These are phyloP conservation scores for Euzophera pinguis DNA, from an alignment of 2,888 invertebrate genomes.

Conservation along the genomic window DNA sequence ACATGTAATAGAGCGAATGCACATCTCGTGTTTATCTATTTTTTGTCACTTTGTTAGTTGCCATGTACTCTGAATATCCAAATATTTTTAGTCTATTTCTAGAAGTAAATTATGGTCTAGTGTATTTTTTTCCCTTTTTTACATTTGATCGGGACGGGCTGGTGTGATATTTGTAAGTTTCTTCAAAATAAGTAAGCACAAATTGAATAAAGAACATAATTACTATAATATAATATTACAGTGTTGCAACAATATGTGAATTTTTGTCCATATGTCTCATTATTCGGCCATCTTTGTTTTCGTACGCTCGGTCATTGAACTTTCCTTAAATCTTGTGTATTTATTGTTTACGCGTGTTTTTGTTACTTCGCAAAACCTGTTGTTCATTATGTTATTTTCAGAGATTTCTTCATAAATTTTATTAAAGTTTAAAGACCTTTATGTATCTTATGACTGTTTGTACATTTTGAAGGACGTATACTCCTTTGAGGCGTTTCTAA, in stretches of 20 bases:
- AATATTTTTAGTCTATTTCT: background rate
- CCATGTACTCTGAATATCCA: background rate
- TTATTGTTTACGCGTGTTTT: slow-evolving; percentile 5
- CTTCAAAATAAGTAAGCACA: too few species aligned
- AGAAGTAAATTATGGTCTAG: too few species aligned
- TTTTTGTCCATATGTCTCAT: background rate
- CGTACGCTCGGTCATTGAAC: slow-evolving; percentile 9
- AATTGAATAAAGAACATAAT: too few species aligned
- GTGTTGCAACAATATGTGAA: background rate
- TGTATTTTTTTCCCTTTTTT: too few species aligned
- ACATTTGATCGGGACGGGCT: too few species aligned
- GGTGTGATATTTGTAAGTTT: too few species aligned
- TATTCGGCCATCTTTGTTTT: slow-evolving; percentile 7
- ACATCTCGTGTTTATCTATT: background rate
- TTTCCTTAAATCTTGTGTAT: background rate
- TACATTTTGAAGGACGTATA: too few species aligned
- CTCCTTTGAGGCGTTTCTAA: too few species aligned
- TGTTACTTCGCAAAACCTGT: background rate
- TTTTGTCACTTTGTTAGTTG: background rate
- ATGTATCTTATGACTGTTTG: too few species aligned
- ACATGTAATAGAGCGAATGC: background rate
- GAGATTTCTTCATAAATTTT: background rate
- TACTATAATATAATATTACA: too few species aligned
- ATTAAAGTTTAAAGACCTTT: too few species aligned
- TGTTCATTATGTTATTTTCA: background rate